Base-by-base conservation (phyloP, 2,888 invertebrate species). In the Eristalis pertinax region DNA sequence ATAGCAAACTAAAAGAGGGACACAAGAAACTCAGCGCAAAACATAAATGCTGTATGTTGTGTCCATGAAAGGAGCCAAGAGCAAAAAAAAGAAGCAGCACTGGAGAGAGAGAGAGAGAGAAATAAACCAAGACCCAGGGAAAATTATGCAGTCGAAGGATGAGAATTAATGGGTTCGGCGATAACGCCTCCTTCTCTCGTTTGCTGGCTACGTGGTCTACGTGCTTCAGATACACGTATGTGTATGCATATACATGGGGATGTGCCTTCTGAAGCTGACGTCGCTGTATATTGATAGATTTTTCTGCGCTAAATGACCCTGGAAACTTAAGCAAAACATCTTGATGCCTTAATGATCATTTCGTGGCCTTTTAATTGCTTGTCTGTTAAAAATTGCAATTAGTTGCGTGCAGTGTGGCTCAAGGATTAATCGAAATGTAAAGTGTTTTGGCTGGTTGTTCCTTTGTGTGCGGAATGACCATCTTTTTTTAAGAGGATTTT, bases 331-430 rank as follows among this genome's bases (percentile, higher is more conserved):
- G 41, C 56, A 78, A 26, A 78, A 75, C 67, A 70, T 79, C 78
- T 86, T 75, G 56, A 67, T 62, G 65, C 10, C 64, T 82, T 86
- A 86, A 86, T 86, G 83, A 73, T 75, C 62, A 70, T 72, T 83
- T 72, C 62, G 41, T 67, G 29, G 70, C 35, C 26, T 67, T 41
- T 81, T 87, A 79, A 79, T 87, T 76, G 75, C 79, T 84, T 76
- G 72, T 72, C 77, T 77, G 77, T 83, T 83, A 7, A 79, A 86
- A 79, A 83, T 76, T 87, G 67, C 84, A 84, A 87, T 84, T 79
- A 84, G 75, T 84, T 87, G 69, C 67, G 74, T 78, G 56, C 74
- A 64, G 62, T 32, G 24, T 63, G 26, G 8, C 35, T 62, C n/a
- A 29, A 50, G n/a, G 60, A 68, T 41, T 24, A 76, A 29, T 65